Percentiles rank a stretch among this genome's conserved stretches.
These are phyloP conservation scores for Liopterus haemorrhoidalis DNA, from an alignment of 2,888 invertebrate genomes.

Conservation along the genomic window DNA sequence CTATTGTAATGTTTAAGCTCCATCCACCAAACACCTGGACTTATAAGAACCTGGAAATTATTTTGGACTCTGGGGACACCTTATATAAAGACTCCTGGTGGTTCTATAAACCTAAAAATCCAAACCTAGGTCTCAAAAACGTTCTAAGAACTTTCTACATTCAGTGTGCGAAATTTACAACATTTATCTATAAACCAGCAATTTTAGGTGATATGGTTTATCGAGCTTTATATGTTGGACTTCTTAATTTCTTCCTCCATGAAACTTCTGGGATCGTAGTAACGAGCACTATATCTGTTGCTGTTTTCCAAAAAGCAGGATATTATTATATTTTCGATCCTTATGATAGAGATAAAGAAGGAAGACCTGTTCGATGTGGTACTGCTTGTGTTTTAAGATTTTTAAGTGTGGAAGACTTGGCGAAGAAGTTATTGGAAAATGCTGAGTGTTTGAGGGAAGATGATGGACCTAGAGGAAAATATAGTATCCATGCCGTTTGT, in stretches of 20 bases:
- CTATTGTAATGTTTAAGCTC: constrained; percentile 52
- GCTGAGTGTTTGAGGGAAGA: too few species aligned
- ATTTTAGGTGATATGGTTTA: constrained; percentile 41
- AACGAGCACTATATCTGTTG: constrained; percentile 49
- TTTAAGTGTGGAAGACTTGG: constrained; percentile 29
- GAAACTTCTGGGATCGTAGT: constrained; percentile 54
- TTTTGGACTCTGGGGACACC: constrained; percentile 54
- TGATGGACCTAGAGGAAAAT: too few species aligned
- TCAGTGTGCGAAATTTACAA: constrained; percentile 50
- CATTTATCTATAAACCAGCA: constrained; percentile 45
- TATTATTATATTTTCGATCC: constrained; percentile 60
- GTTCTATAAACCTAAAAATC: constrained; percentile 49
- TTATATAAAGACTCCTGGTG: constrained; percentile 56
- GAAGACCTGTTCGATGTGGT: constrained; percentile 20
- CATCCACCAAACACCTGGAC: constrained; percentile 53
- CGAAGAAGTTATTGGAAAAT: constrained; percentile 33
- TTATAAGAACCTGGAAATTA: constrained; percentile 49
- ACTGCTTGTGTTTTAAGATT: constrained; percentile 34
- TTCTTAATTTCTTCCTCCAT: constrained; percentile 54
- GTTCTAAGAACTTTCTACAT: constrained; percentile 53
- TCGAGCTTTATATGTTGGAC: constrained; percentile 41
- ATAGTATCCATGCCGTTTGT: too few species aligned
- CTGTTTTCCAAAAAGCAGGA: constrained; percentile 50
- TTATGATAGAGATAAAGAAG: constrained; percentile 42
- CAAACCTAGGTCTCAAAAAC: constrained; percentile 40